Conservation (phyloP, 2,888 invertebrate genomes). For the Ellobium chinense region DNA sequence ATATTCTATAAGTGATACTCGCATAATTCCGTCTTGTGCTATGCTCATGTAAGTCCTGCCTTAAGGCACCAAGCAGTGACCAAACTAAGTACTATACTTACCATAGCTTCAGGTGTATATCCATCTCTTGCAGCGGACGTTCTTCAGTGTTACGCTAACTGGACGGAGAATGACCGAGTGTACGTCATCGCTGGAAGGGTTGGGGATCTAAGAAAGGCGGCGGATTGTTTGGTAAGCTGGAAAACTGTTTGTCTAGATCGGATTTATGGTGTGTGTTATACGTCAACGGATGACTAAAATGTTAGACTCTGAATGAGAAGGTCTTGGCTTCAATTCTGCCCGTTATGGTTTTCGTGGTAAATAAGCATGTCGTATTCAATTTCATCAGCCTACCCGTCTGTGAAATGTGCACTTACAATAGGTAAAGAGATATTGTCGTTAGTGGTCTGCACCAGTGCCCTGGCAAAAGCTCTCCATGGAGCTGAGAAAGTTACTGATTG, state of each 20-base stretch:
- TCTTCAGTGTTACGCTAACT: conserved; percentile 64
- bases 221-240: conserved; percentile 52
- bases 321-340: too few species aligned
- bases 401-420: too few species aligned
- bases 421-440: too few species aligned
- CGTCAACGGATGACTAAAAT: neutral
- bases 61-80: neutral
- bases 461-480: too few species aligned
- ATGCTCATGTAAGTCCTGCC: neutral
- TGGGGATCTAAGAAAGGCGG: conserved; percentile 44
- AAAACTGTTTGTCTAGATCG: neutral
- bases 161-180: conserved; percentile 54
- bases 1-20: too few species aligned
- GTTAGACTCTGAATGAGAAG: neutral
- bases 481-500: too few species aligned
- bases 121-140: conserved; percentile 59
- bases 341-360: too few species aligned
- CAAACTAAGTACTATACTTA: too few species aligned
- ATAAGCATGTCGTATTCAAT: too few species aligned
- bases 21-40: neutral
- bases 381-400: too few species aligned
- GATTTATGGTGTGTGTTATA: too few species aligned
- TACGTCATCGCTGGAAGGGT: conserved; percentile 50
- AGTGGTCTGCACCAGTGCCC: too few species aligned
- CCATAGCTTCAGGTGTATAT: neutral